phyloP scores from a whole-genome alignment of 2,113 vertebrate species.

The Chinchilla lanigera region DNA sequence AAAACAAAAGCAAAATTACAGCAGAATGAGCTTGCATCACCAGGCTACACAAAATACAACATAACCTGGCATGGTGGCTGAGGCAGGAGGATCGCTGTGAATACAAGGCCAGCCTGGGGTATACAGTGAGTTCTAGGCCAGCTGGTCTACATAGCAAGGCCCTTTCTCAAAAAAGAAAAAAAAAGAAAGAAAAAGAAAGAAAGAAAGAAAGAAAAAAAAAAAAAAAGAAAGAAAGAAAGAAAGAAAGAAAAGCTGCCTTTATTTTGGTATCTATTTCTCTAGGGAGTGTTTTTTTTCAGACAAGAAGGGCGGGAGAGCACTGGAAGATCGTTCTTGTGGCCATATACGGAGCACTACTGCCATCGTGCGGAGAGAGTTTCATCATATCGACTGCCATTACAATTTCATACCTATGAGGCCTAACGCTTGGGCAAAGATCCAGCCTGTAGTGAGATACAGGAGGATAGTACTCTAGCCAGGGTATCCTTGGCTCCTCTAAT shows the following conservation, averaged over 20 bases:
- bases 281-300: neutral
- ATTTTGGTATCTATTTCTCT: neutral
- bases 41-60: neutral
- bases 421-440: neutral
- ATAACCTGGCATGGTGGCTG: neutral
- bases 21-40: neutral
- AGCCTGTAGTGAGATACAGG: neutral
- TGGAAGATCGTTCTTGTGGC: fast-evolving
- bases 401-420: neutral
- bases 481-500: neutral
- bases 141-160: neutral
- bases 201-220: neutral
- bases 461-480: fast-evolving
- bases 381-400: fast-evolving
- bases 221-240: too few species aligned
- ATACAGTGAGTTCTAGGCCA: neutral
- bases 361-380: neutral
- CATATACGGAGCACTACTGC: neutral
- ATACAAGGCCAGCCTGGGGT: neutral
- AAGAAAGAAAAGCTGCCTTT: neutral
- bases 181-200: too few species aligned
- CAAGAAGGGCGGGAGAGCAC: neutral
- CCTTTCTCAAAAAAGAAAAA: neutral
- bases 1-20: neutral
- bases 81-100: neutral